Base-by-base conservation (phyloP, 2,888 invertebrate species). In the Drosophila robusta region DNA sequence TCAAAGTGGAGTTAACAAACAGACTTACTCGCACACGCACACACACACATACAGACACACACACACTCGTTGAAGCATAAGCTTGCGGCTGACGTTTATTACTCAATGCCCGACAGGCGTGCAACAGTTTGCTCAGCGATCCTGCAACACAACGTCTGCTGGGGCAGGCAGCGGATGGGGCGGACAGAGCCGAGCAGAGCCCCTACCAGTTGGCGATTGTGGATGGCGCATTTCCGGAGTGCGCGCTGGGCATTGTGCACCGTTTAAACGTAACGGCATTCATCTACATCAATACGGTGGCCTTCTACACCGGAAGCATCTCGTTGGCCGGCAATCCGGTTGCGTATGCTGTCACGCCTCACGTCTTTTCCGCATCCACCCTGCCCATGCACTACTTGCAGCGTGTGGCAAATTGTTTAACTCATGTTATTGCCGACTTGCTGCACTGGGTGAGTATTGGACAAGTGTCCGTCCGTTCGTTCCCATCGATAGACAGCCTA, bases 211-310 rank as follows among this genome's bases (percentile, higher is more conserved):
- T 95, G 70, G 92, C 94, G 62, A 93, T 96, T 65, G 90, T 96
- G 61, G 96, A 96, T 87, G 96, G 96, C 4, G 95, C 96, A 6
- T 96, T 94, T 92, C 96, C 96, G 2, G 96, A 96, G 91, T 96
- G 96, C 87, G 95, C 95, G 3, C 90, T 96, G 47, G 96, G 95
- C 12, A 92, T 96, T 51, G 95, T 95, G 9, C 94, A 95, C 89
- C 93, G 94, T 58, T 94, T 95, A 87, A 94, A 95, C 80, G 93
- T 94, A 1, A 96, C 96, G 70, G 96, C 96, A 0, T 96, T 95
- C 90, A 95, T 96, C 93, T 96, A 95, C 92, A 95, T 96, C 70
- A 96, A 96, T 92, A 96, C 96, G 12, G 96, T 96, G 5, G 96
- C 95, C 14, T 95, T 96, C 90, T 95, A 96, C 92, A 94, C 95